Conservation (phyloP, 2,797 vertebrate genomes). For the Silurus lanzhouensis region DNA sequence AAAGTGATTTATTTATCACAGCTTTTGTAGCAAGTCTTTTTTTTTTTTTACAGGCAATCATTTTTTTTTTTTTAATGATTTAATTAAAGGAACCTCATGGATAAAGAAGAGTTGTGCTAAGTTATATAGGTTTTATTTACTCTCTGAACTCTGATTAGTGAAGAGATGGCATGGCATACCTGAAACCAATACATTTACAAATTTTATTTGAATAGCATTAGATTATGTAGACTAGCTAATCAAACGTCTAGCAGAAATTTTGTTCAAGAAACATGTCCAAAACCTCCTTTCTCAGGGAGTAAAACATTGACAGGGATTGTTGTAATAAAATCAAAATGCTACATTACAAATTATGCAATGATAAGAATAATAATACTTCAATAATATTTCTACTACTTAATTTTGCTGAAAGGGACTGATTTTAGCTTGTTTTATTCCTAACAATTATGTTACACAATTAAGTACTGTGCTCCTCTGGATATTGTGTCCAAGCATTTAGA, state of each 20-base stretch:
- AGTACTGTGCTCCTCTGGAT: conserved; percentile 2
- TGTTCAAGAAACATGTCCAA: not conserved
- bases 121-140: not conserved
- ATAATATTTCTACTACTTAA: not conserved
- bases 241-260: not conserved
- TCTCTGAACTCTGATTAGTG: not conserved
- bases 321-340: not conserved
- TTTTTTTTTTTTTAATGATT: not conserved
- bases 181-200: not conserved
- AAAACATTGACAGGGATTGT: not conserved
- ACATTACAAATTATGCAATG: not conserved
- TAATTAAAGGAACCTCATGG: not conserved
- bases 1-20: too few relatives aligned
- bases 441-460: not conserved
- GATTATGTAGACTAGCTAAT: not conserved
- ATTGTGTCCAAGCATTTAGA: conserved; percentile 48
- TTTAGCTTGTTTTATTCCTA: not conserved
- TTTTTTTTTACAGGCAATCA: not conserved
- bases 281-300: not conserved
- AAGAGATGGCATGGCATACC: not conserved
- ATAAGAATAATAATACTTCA: not conserved
- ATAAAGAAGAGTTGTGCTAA: not conserved
- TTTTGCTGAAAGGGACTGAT: not conserved
- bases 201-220: not conserved
- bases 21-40: not conserved